Conservation (phyloP, 2,888 invertebrate species). For the Aspidapion aeneum region DNA sequence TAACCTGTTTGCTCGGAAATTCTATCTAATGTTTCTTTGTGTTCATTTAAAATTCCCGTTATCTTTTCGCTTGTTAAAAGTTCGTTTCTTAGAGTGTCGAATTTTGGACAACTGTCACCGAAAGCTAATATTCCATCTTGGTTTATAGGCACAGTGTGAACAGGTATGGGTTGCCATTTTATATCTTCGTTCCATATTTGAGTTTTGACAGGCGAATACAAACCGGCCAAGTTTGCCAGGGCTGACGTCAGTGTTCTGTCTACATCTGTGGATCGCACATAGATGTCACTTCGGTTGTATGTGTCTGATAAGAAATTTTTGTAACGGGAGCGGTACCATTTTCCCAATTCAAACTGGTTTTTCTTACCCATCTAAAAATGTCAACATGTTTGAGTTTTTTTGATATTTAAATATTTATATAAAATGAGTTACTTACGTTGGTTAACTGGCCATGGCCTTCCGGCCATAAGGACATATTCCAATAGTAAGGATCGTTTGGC, state of each 20-base stretch:
- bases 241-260: conserved; percentile 88
- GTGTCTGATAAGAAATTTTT: conserved; percentile 51
- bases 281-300: conserved; percentile 54
- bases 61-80: conserved; percentile 8
- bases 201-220: conserved; percentile 59
- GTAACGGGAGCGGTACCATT: conserved; percentile 69
- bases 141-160: conserved; percentile 59
- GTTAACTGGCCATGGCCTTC: conserved; percentile 26
- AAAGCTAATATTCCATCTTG: conserved; percentile 50
- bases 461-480: conserved; percentile 24
- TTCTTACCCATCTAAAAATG: conserved; percentile 56
- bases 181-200: conserved; percentile 58
- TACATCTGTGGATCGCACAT: conserved; percentile 69
- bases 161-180: conserved; percentile 71
- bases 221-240: conserved; percentile 68
- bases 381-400: conserved; percentile 49
- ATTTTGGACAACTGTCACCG: conserved; percentile 24
- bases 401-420: conserved; percentile 13
- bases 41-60: conserved; percentile 5
- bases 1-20: conserved; percentile 4
- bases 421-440: conserved; percentile 29
- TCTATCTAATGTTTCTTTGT: not conserved
- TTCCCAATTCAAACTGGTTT: conserved; percentile 69
- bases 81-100: conserved; percentile 12
- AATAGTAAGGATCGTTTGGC: conserved; percentile 25